A percentile compares a stretch with the other conserved stretches of the same genome.
Evolutionary conservation across 2,113 vertebrate genomes (phyloP).

Genomic region (Mixornis gularis): DNA sequence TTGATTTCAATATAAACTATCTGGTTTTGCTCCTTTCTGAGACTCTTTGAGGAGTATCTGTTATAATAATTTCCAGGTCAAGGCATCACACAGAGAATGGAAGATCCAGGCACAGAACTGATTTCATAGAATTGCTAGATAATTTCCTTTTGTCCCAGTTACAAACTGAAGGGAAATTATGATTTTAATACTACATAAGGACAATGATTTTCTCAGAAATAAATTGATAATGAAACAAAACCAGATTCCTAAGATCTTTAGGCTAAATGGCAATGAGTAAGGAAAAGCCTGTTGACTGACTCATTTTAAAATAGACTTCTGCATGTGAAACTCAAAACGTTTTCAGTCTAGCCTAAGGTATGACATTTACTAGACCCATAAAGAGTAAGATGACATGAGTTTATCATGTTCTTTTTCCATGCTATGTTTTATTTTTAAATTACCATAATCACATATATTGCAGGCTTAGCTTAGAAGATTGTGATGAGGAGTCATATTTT

Average conservation of each 20-base stretch:
- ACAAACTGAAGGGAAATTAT: slow-evolving; percentile 58
- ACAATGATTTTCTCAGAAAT: slow-evolving; percentile 65
- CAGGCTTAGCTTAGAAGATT: slow-evolving; percentile 56
- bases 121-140: slow-evolving; percentile 14
- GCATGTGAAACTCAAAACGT: slow-evolving; percentile 61
- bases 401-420: slow-evolving; percentile 69
- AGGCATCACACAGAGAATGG: slow-evolving; percentile 19
- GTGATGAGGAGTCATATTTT: slow-evolving; percentile 60
- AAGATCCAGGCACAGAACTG: slow-evolving; percentile 33
- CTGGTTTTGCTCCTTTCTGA: background rate
- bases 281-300: slow-evolving; percentile 72
- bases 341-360: slow-evolving; percentile 73
- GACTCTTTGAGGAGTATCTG: slow-evolving; percentile 31
- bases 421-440: slow-evolving; percentile 69
- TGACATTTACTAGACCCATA: slow-evolving; percentile 73
- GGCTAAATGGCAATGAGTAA: slow-evolving; percentile 70
- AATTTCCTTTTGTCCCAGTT: slow-evolving; percentile 44
- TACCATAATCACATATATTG: slow-evolving; percentile 69
- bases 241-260: slow-evolving; percentile 65
- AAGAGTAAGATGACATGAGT: slow-evolving; percentile 66
- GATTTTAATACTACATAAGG: slow-evolving; percentile 39
- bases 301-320: slow-evolving; percentile 68
- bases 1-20: slow-evolving; percentile 18
- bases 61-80: slow-evolving; percentile 55
- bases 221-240: slow-evolving; percentile 70